These are phyloP conservation scores for Oncorhynchus clarkii DNA, from an alignment of 2,113 vertebrate species.

Conservation along the genomic window DNA sequence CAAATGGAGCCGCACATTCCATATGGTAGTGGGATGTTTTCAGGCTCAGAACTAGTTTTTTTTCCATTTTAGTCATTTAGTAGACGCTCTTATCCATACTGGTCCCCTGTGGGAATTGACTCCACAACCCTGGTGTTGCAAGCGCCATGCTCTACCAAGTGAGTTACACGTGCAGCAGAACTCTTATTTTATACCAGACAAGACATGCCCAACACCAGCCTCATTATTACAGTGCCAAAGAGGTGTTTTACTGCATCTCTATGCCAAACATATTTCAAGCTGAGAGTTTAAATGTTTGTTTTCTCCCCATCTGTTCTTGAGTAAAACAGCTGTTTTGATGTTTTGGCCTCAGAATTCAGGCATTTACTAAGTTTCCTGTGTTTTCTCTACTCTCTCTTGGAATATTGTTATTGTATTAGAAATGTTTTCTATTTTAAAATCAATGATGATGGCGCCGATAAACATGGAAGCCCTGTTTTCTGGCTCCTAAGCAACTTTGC, in stretches of 20 bases:
- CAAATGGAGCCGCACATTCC: constrained; percentile 28
- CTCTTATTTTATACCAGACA: not conserved
- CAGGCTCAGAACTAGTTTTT: not conserved
- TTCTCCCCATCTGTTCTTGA: not conserved
- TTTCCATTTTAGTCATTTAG: constrained; percentile 2
- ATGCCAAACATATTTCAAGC: not conserved
- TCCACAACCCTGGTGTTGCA: no score
- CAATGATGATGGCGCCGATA: not conserved
- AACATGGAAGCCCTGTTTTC: no score
- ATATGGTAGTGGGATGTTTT: constrained; percentile 39
- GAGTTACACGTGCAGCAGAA: not conserved
- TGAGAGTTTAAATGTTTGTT: not conserved
- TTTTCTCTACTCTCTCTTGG: not conserved
- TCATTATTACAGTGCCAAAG: not conserved
- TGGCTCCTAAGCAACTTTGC: no score
- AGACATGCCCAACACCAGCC: constrained; percentile 13
- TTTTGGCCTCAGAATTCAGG: not conserved
- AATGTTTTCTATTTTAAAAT: not conserved
- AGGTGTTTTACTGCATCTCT: not conserved
- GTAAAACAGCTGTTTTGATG: not conserved
- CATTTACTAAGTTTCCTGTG: not conserved
- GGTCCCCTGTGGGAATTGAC: no score
- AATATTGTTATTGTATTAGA: not conserved
- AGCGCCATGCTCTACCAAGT: not conserved
- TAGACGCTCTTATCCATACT: no score